Conservation (phyloP, 2,797 vertebrate species). For the Dallia pectoralis region DNA sequence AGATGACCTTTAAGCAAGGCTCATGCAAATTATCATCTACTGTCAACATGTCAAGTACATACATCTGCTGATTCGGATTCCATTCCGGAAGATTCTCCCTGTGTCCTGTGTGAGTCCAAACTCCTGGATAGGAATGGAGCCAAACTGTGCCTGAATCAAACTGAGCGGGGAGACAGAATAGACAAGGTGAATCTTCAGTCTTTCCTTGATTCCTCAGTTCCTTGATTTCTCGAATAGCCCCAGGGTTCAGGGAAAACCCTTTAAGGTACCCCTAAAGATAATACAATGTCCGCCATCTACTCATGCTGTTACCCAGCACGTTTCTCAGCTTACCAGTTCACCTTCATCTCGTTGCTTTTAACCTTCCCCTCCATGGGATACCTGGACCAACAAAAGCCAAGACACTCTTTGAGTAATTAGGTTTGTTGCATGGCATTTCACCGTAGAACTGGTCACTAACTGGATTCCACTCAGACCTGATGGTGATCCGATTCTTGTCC, state of each 20-base stretch:
- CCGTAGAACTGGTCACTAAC: background rate
- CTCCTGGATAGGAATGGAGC: conserved; percentile 91
- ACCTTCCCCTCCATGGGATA: conserved; percentile 95
- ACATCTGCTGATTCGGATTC: conserved; percentile 92
- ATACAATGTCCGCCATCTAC: background rate
- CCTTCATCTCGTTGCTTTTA: conserved; percentile 96
- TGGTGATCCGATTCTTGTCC: conserved; percentile 88
- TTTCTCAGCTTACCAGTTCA: conserved; percentile 85
- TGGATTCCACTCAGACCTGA: conserved; percentile 79
- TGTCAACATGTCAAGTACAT: conserved; percentile 38
- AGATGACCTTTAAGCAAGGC: background rate
- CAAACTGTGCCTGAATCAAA: conserved; percentile 95
- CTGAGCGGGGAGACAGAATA: conserved; percentile 59
- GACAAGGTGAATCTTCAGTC: background rate
- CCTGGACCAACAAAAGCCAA: conserved; percentile 62
- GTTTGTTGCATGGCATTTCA: background rate
- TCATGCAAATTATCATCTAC: background rate
- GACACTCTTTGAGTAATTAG: background rate
- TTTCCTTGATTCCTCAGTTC: background rate
- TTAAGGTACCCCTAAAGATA: conserved; percentile 10
- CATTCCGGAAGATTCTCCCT: conserved; percentile 91
- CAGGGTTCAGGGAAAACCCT: background rate
- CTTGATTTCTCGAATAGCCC: background rate
- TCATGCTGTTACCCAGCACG: background rate
- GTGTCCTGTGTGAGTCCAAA: conserved; percentile 94